These are phyloP conservation scores for Lophura nycthemera DNA, from an alignment of 2,113 vertebrate genomes.

Conservation along the genomic window DNA sequence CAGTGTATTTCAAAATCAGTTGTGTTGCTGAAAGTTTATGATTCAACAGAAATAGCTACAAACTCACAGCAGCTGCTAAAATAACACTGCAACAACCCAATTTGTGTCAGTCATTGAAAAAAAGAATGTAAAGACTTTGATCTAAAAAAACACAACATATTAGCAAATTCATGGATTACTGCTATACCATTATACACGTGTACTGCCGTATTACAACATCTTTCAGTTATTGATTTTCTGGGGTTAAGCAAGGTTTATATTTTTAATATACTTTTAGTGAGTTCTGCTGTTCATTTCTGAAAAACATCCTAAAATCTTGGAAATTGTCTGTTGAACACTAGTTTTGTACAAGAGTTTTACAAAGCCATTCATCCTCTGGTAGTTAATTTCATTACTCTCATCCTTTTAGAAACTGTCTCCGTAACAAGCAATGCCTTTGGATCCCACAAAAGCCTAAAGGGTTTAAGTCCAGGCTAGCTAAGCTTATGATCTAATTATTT, in stretches of 20 bases:
- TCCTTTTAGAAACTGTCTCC: neutral
- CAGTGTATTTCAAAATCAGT: neutral
- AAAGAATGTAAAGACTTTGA: neutral
- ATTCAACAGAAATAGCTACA: neutral
- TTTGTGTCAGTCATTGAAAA: neutral
- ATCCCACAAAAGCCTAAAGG: constrained; percentile 13
- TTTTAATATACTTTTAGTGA: neutral
- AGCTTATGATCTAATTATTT: constrained; percentile 46
- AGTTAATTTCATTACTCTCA: constrained; percentile 30
- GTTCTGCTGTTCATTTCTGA: neutral
- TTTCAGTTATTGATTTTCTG: neutral
- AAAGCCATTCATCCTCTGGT: neutral
- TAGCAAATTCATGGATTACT: neutral
- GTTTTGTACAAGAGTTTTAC: neutral
- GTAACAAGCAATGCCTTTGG: neutral
- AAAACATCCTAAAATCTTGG: neutral
- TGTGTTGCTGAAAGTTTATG: neutral
- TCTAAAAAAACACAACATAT: neutral
- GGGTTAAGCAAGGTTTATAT: neutral
- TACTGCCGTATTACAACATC: neutral
- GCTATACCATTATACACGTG: neutral
- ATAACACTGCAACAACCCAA: neutral
- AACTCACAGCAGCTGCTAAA: neutral
- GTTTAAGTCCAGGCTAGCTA: neutral
- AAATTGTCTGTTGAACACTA: neutral